Evolutionary conservation across 2,888 invertebrate genomes (phyloP).

Genomic region (Eurytoma adleriae): DNA sequence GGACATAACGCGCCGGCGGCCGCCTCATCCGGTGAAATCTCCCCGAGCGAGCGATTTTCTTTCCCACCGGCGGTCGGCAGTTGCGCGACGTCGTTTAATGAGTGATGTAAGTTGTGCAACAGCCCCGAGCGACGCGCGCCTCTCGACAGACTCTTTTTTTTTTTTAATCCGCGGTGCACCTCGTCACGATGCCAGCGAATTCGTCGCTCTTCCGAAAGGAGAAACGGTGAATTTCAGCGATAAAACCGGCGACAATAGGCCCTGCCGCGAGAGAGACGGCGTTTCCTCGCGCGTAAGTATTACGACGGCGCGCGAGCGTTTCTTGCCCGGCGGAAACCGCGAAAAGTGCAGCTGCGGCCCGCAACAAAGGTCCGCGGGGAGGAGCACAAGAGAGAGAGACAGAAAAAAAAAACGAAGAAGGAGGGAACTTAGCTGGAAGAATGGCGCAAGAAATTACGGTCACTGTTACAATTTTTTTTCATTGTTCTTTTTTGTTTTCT

Average conservation of each 20-base stretch:
- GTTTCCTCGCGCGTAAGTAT: background rate
- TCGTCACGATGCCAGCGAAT: background rate
- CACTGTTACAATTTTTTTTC: constrained; percentile 53
- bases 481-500: constrained; percentile 3
- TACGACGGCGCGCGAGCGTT: background rate
- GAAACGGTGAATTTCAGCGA: constrained; percentile 31
- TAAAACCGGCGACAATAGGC: constrained; percentile 23
- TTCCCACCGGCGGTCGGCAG: constrained; percentile 9
- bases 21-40: constrained; percentile 46
- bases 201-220: constrained; percentile 5
- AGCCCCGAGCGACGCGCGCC: constrained; percentile 2
- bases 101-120: constrained; percentile 37
- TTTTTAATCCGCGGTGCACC: constrained; percentile 30
- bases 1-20: background rate
- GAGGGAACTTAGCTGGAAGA: constrained; percentile 13
- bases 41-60: constrained; percentile 14
- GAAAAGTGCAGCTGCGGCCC: constrained; percentile 47
- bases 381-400: background rate
- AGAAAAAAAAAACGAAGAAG: background rate
- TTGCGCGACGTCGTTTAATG: constrained; percentile 32
- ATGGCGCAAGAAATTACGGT: constrained; percentile 51
- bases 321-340: constrained; percentile 36
- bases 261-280: background rate
- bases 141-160: background rate
- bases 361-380: constrained; percentile 13